These are phyloP conservation scores for Melanocharis versteri DNA, from an alignment of 2,113 vertebrate species.

Conservation along the genomic window DNA sequence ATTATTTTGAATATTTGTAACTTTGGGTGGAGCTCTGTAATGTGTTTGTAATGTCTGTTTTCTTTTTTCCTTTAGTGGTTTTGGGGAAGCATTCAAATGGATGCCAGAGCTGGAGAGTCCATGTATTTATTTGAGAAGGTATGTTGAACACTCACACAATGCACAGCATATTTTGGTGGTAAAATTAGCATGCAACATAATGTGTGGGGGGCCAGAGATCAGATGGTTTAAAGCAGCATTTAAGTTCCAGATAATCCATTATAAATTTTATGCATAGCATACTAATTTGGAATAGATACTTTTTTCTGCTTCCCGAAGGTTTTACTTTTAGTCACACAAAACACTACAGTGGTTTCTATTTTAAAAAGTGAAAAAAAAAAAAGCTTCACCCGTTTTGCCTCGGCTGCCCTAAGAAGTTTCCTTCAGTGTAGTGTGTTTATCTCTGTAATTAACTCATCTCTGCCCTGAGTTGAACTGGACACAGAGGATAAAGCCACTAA, in stretches of 20 bases:
- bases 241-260: neutral
- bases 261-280: neutral
- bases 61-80: constrained; percentile 84
- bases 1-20: neutral
- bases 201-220: neutral
- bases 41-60: neutral
- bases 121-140: constrained; percentile 98
- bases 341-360: neutral
- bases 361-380: accelerated
- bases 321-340: neutral
- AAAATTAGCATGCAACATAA: neutral
- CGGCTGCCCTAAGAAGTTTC: accelerated
- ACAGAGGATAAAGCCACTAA: neutral
- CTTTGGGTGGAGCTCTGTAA: neutral
- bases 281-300: neutral
- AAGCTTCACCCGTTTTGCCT: neutral
- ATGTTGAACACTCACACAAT: neutral
- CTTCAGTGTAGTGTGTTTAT: neutral
- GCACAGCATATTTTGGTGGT: neutral
- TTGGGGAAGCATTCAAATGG: constrained; percentile 99
- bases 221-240: neutral
- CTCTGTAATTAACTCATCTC: neutral
- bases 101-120: constrained; percentile 93
- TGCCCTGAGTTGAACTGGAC: neutral
- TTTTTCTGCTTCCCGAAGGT: neutral